Base-by-base conservation (phyloP, 2,113 vertebrate genomes). In the Circaetus cinerascens region DNA sequence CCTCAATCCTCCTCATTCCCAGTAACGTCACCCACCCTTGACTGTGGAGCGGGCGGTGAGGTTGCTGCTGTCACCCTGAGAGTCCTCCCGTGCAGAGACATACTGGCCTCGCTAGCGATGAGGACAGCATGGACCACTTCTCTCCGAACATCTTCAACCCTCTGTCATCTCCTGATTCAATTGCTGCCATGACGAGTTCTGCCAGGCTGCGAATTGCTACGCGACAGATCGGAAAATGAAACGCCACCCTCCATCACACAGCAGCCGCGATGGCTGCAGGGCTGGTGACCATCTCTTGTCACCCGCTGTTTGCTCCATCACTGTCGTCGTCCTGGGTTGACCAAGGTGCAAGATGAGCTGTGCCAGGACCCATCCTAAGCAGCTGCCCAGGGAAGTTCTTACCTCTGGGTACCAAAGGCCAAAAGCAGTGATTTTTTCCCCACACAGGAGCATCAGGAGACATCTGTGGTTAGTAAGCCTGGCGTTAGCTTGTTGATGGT, bases 201-300 rank as follows among this genome's bases (percentile, higher is more conserved):
- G 32, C 48, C 50, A 34, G 53, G 53, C 69, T 77, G 66, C 4
- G 2, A 14, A 66, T 53, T 57, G 21, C 30, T 46, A 14, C 5
- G 2, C 18, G 45, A 41, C 22, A 29, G 63, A 43, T 20, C 56
- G 25, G 32, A 63, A 40, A 66, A 77, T 41, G 30, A 77, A 77
- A 41, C 3, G 8, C 38, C 50, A 41, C 56, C 15, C 43, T 76
- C 15, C 13, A 3, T 26, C 41, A 30, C 27, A 8, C 0, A 4
- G 32, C 22, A 40, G 34, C 53, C 0, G 2, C 1, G 5, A 41
- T 1, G 3, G n/a, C 22, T 79, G 32, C 41, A 40, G 48, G 68
- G 32, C 55, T 45, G 48, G 86, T 50, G 32, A 45, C 29, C 41
- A 16, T 57, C 9, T 79, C 32, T 69, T 48, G 45, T 86, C 38